A percentile compares a stretch with the other conserved stretches of the same genome.
These are phyloP conservation scores for Bombus soroeensis DNA, from an alignment of 1,140 invertebrate species.

Conservation along the genomic window DNA sequence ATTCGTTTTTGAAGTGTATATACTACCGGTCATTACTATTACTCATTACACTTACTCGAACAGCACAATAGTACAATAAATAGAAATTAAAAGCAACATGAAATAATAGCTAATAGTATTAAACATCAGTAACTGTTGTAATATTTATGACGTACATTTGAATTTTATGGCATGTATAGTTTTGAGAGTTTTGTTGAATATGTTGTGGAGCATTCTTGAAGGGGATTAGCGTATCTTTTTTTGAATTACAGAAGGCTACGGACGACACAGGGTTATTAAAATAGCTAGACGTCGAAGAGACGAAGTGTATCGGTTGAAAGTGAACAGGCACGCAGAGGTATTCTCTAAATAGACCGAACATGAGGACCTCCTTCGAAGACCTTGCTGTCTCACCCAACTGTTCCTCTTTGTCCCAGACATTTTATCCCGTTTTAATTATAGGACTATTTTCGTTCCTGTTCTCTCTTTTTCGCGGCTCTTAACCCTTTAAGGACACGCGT, in stretches of 20 bases:
- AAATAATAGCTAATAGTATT: too few species aligned
- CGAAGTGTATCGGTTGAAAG: conserved; percentile 25
- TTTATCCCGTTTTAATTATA: conserved; percentile 10
- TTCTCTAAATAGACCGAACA: conserved; percentile 59
- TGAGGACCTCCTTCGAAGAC: conserved; percentile 64
- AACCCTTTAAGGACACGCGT: too few species aligned
- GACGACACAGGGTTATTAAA: not conserved
- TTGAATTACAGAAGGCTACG: not conserved
- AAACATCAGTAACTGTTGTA: too few species aligned
- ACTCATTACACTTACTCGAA: not conserved
- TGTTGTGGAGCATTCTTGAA: not conserved
- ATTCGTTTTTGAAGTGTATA: not conserved
- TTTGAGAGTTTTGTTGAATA: too few species aligned
- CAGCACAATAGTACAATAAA: too few species aligned
- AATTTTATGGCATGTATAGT: too few species aligned
- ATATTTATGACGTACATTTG: too few species aligned
- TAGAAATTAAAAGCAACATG: too few species aligned
- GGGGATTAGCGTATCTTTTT: not conserved
- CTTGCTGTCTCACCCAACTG: conserved; percentile 45
- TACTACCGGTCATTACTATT: not conserved
- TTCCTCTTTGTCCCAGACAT: conserved; percentile 12
- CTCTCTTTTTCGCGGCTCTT: not conserved
- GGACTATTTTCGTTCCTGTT: not conserved
- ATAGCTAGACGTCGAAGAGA: conserved; percentile 23
- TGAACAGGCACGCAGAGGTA: conserved; percentile 30